Evolutionary conservation across 1,140 invertebrate genomes (phyloP), one percentile per base, ranked within the genome.

Genomic region (Drosophila bipectinata): DNA sequence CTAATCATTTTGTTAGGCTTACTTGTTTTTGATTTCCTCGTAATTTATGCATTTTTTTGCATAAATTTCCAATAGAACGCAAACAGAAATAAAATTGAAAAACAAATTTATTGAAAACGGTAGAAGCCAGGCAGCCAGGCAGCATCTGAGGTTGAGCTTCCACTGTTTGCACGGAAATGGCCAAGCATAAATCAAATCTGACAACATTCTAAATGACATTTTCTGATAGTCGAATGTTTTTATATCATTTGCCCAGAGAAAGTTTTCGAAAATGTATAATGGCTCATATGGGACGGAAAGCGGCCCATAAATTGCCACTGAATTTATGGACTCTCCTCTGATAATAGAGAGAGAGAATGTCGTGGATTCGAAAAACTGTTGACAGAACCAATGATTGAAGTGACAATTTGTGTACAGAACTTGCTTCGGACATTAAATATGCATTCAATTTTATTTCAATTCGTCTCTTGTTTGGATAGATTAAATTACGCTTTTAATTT

Each of bases 141-240:
- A 49, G 64, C 66, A 57, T 53, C 66, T 71, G 64, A 59, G 64
- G 18, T 69, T 32, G 26, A 9, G 34, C 32, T 28, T 49, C 28
- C 5, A 54, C 41, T 32, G 44, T 47, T 41, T 30, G 28, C 12
- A 49, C 15, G 80, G 77, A 80, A 85, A 84, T 77, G 62, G 61
- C 55, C 58, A 61, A 14, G 44, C 72, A 85, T 84, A 84, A 85
- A 84, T 84, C 81, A 84, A 85, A 49, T 73, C 79, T 57, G 49
- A 52, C 72, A 63, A 76, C 64, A 53, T 85, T 83, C 74, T 80
- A 77, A 80, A 83, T 73, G 72, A 58, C 81, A 80, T 82, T 83
- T 85, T 62, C 66, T 57, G 76, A 72, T 72, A 66, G 51, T 34
- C 48, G 28, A 52, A 55, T 14, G 15, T 24, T 37, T 60, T 72